Base-by-base conservation (phyloP, 2,113 vertebrate genomes). In the Psophia crepitans region DNA sequence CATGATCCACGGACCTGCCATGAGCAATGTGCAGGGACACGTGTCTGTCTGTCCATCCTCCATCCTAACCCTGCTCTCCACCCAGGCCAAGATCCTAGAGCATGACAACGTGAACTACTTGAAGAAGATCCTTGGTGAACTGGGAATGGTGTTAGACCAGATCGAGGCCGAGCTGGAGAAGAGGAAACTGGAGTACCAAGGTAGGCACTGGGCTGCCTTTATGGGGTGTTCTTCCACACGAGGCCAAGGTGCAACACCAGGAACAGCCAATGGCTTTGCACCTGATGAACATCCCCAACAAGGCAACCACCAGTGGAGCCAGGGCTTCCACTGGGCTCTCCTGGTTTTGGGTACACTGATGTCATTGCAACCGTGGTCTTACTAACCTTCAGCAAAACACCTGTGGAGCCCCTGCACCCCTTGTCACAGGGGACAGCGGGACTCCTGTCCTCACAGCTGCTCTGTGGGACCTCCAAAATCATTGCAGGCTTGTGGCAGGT, bases 141-240 rank as follows among this genome's bases (percentile, higher is more conserved):
- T 99, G 96, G 98, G 98, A 28, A 99, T 99, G 99, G 99, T 99
- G 92, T 98, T 99, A 88, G 99, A 99, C 97, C 99, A 99, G 96
- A 99, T 99, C 4, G 99, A 99, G 93, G 99, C 99, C 0, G 99
- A 99, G 92, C 98, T 99, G 97, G 99, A 99, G 98, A 99, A 99
- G 95, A 98, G 99, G 96, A 99, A 99, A 97, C 98, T 99, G 73
- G 99, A 99, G 97, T 99, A 99, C 90, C 98, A 99, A 99, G 99
- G 99, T 99, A 97, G 76, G 98, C 46, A 1, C 73, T 68, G 26
- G 32, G 24, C 46, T 76, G 65, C 9, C 5, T 23, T 89, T 65
- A 3, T 5, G 41, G 60, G 16, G 6, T 43, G 9, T 35, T 85
- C 85, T 84, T n/a, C 48, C 24, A 43, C 35, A 37, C 0, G 0